These are phyloP conservation scores for Sus cebifrons DNA, from an alignment of 2,797 vertebrate genomes.

Conservation along the genomic window DNA sequence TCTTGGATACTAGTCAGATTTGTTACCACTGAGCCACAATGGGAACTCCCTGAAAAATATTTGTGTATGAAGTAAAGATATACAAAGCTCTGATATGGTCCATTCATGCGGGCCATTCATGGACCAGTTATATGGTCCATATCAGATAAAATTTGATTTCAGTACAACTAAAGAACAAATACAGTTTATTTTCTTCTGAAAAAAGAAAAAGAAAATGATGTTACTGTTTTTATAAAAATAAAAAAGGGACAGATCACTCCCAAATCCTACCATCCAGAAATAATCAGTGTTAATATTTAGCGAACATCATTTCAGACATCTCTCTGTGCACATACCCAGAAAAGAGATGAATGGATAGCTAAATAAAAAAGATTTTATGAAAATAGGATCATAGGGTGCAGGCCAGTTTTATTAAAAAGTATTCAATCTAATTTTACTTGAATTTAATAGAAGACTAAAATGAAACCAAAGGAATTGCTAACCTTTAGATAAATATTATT, in stretches of 20 bases:
- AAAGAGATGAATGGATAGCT: constrained; percentile 53
- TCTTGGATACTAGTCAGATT: too few relatives aligned
- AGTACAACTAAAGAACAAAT: constrained; percentile 46
- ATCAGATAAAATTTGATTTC: constrained; percentile 68
- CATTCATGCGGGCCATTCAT: neutral
- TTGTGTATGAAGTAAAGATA: constrained; percentile 53
- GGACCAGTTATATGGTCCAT: neutral
- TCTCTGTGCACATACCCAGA: constrained; percentile 65
- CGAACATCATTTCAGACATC: constrained; percentile 65
- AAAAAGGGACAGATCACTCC: constrained; percentile 52
- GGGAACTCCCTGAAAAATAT: constrained; percentile 11
- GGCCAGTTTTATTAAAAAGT: constrained; percentile 80
- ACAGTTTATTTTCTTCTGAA: constrained; percentile 52
- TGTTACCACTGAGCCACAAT: too few relatives aligned
- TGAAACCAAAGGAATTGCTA: constrained; percentile 66
- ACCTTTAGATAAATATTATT: constrained; percentile 76
- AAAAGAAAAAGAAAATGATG: constrained; percentile 54
- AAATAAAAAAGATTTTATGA: constrained; percentile 76
- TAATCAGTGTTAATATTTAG: constrained; percentile 73
- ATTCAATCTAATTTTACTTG: constrained; percentile 79
- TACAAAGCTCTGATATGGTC: constrained; percentile 24
- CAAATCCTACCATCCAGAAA: constrained; percentile 61
- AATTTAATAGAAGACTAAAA: constrained; percentile 74
- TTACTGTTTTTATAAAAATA: constrained; percentile 68
- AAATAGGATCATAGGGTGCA: constrained; percentile 69